Conservation (phyloP, 2,113 vertebrate genomes). For the Chamaetylas fuelleborni region DNA sequence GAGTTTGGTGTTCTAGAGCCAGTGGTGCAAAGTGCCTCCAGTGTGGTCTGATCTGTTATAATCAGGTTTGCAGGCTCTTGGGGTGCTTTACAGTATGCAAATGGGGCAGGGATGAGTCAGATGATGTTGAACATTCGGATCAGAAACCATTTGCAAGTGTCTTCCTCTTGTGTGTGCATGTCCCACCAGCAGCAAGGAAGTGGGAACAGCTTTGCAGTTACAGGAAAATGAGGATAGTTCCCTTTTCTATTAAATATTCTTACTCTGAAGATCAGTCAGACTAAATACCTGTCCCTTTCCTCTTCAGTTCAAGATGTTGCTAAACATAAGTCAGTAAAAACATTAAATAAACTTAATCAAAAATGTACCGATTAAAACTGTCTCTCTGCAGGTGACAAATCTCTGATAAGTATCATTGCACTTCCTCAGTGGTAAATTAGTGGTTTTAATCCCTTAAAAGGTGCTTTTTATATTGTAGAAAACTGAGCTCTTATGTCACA, state of each 20-base stretch:
- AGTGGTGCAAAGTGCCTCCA: background rate
- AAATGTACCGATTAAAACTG: background rate
- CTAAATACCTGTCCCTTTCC: background rate
- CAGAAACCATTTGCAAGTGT: conserved; percentile 6
- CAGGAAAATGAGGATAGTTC: background rate
- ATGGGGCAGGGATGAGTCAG: background rate
- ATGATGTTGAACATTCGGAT: background rate
- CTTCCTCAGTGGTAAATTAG: background rate
- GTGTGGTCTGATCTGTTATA: background rate
- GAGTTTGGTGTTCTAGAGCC: background rate
- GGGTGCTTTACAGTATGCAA: background rate
- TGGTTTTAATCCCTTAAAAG: background rate
- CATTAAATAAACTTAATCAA: background rate
- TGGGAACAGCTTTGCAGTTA: background rate
- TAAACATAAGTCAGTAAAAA: background rate
- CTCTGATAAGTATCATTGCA: background rate
- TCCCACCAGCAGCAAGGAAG: conserved; percentile 14
- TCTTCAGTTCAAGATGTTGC: background rate
- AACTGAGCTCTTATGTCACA: background rate
- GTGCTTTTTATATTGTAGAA: background rate
- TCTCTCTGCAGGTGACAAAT: background rate
- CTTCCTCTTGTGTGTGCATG: background rate
- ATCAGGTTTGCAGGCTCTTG: background rate
- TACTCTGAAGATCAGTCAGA: background rate
- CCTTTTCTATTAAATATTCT: background rate